Evolutionary conservation across 2,888 invertebrate genomes (phyloP).

Genomic region (Xiphydria camelus): DNA sequence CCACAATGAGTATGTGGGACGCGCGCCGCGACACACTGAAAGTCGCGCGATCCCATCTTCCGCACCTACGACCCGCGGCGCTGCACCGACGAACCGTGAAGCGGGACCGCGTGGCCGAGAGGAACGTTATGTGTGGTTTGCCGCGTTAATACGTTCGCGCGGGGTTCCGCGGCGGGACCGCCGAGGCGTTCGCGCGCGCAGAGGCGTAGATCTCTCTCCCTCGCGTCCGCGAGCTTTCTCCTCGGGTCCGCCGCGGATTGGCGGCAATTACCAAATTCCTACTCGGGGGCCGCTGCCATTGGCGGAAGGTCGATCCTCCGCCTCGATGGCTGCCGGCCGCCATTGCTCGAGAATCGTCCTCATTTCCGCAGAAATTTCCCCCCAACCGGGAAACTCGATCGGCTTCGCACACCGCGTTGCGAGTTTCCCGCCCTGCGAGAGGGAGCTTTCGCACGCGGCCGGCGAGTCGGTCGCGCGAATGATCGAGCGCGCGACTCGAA

Average conservation of each 20-base stretch:
- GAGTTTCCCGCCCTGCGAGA: no score
- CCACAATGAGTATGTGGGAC: no score
- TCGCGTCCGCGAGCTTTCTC: conserved; percentile 26
- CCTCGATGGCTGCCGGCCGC: background rate
- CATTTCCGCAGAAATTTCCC: no score
- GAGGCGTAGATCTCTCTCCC: conserved; percentile 46
- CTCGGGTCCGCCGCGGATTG: conserved; percentile 16
- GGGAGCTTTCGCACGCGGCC: no score
- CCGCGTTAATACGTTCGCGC: conserved; percentile 35
- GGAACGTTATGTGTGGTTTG: conserved; percentile 36
- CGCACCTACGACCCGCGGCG: no score
- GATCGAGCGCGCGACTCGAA: no score
- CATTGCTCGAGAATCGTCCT: background rate
- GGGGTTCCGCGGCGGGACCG: background rate
- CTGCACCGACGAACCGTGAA: conserved; percentile 4
- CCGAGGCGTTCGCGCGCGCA: no score
- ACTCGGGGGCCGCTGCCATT: conserved; percentile 1
- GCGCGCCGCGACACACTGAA: no score
- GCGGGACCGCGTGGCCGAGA: conserved; percentile 40
- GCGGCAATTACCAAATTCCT: conserved; percentile 1
- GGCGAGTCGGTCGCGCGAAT: no score
- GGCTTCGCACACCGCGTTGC: no score
- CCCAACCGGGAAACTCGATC: no score
- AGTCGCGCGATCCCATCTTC: no score
- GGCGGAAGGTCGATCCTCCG: background rate